Evolutionary conservation across 2,113 vertebrate genomes (phyloP).

Genomic region (Toxostoma redivivum): DNA sequence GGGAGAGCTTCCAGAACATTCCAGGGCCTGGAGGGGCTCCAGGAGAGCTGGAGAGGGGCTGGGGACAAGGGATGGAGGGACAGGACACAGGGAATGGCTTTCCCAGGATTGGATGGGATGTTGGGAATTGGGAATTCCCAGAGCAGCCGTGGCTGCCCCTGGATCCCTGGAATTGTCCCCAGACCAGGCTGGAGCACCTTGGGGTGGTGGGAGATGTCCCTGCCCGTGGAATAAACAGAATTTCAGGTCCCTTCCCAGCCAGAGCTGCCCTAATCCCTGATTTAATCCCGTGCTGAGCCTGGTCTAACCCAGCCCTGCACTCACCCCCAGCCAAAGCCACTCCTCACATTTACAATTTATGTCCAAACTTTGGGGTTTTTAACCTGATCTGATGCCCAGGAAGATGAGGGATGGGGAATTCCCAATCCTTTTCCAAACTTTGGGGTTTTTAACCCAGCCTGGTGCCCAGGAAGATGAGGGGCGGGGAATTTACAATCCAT

Average conservation of each 20-base stretch:
- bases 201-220: background rate
- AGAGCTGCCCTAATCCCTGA: too few species aligned
- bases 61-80: background rate
- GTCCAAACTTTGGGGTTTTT: background rate
- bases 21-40: background rate
- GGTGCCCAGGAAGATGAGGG: background rate
- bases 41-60: background rate
- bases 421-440: accelerated
- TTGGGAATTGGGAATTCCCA: background rate
- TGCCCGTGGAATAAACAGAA: background rate
- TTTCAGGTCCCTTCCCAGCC: background rate
- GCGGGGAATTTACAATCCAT: background rate
- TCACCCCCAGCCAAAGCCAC: background rate
- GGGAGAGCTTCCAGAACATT: background rate
- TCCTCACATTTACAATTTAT: accelerated
- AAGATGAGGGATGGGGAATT: background rate
- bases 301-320: background rate
- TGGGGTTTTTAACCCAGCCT: background rate
- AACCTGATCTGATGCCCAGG: background rate
- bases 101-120: background rate
- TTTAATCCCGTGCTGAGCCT: accelerated
- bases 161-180: background rate
- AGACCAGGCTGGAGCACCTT: background rate
- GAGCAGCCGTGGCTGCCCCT: background rate
- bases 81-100: background rate